Conservation (phyloP, 2,113 vertebrate genomes). For the Rhizomys pruinosus region DNA sequence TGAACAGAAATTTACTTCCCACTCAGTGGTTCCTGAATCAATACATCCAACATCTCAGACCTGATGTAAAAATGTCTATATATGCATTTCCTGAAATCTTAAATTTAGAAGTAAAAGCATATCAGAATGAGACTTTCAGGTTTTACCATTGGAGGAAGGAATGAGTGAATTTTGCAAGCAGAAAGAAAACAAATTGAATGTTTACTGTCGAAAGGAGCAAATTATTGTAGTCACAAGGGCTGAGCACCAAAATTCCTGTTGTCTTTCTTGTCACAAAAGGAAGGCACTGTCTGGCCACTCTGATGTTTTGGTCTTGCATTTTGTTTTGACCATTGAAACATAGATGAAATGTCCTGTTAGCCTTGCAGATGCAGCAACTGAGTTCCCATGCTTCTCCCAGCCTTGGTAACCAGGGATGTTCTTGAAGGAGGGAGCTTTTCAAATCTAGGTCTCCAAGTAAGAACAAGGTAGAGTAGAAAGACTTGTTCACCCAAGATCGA, state of each 20-base stretch:
- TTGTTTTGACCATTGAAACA: background rate
- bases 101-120: background rate
- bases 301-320: background rate
- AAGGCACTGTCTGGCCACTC: background rate
- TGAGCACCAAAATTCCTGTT: background rate
- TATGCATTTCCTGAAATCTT: background rate
- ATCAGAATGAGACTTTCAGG: background rate
- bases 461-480: background rate
- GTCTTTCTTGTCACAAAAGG: background rate
- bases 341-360: background rate
- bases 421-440: background rate
- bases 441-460: background rate
- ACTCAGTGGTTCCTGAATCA: background rate
- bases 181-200: background rate
- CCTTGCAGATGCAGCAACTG: background rate
- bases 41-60: background rate
- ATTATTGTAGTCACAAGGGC: no score
- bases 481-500: background rate
- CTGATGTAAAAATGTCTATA: background rate
- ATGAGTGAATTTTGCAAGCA: background rate
- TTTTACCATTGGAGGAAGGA: background rate
- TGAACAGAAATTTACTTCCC: background rate
- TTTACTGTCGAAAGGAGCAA: background rate
- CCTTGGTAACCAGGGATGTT: background rate
- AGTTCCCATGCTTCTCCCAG: background rate